Base-by-base conservation (phyloP, 1,140 invertebrate genomes). In the Eurytemora carolleeae region DNA sequence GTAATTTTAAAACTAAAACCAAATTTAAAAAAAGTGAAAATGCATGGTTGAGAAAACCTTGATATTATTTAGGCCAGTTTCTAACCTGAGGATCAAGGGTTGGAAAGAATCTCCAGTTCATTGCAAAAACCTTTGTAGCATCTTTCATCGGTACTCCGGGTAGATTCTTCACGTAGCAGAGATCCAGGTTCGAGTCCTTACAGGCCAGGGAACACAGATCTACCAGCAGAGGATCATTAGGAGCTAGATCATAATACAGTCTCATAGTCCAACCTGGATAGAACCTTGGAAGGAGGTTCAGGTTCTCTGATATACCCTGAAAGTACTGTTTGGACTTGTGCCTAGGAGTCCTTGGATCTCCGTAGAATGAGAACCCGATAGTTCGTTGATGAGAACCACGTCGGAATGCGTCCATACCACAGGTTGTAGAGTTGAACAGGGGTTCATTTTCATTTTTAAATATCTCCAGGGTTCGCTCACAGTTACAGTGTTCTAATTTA, bases 241-340 rank as follows among this genome's bases (percentile, higher is more conserved):
- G 12, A 52, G 24, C 57, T 2, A 31, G 25, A 31, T 59, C 31
- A 52, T 61, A 63, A 55, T 63, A 63, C 57, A 63, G 24, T 17
- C 61, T 19, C 61, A 63, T 63, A 20, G 59, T 52, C 61, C 61
- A 63, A 17, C 56, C 56, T 15, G 61, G 61, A 20, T 62, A 63
- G 61, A 17, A 63, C 18, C 44, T 55, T 55, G 54, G n/a, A n/a
- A n/a, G n/a, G n/a, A n/a, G n/a, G n/a, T n/a, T n/a, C n/a, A n/a
- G n/a, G n/a, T n/a, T n/a, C n/a, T n/a, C n/a, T n/a, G n/a, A n/a
- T n/a, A n/a, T n/a, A n/a, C n/a, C n/a, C n/a, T n/a, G 18, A 24
- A 59, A 59, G 22, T 59, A 59, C n/a, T 25, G 18, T 44, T 31
- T 59, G 3, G 24, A 1, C 24, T 23, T 24, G 2, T n/a, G n/a